Evolutionary conservation across 2,888 invertebrate genomes (phyloP).

Genomic region (Eilema depressum): DNA sequence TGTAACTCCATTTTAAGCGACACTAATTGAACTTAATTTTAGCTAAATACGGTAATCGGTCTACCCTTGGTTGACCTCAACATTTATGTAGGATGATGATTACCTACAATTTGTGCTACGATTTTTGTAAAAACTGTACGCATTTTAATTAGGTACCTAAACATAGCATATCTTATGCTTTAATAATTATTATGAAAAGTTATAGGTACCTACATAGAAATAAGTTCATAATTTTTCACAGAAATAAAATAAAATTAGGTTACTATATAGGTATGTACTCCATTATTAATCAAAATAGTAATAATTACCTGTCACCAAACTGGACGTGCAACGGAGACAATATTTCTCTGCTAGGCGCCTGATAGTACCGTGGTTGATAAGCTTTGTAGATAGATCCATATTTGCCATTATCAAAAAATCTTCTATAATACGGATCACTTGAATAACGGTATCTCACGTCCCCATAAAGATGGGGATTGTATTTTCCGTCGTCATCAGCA

Average conservation of each 20-base stretch:
- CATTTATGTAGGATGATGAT: slow-evolving; percentile 1
- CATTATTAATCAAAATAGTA: no score
- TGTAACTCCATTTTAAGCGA: background rate
- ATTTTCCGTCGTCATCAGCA: slow-evolving; percentile 80
- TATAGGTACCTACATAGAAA: background rate
- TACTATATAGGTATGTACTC: no score
- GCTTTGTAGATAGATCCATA: slow-evolving; percentile 64
- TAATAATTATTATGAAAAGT: background rate
- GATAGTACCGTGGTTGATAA: slow-evolving; percentile 64
- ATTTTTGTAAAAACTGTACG: no score
- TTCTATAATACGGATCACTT: slow-evolving; percentile 49
- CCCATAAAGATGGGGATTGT: slow-evolving; percentile 72
- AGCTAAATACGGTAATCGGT: background rate
- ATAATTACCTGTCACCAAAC: slow-evolving; percentile 59
- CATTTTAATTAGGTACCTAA: background rate
- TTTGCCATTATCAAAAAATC: slow-evolving; percentile 62
- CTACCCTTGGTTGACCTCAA: background rate
- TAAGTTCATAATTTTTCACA: background rate
- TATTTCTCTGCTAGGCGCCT: slow-evolving; percentile 64
- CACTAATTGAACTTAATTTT: background rate
- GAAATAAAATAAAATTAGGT: no score
- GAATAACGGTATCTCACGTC: slow-evolving; percentile 68
- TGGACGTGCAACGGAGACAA: slow-evolving; percentile 63
- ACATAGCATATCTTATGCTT: background rate
- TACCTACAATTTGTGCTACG: background rate